Evolutionary conservation across 1,140 invertebrate genomes (phyloP).

Genomic region (Drosophila trapezifrons): DNA sequence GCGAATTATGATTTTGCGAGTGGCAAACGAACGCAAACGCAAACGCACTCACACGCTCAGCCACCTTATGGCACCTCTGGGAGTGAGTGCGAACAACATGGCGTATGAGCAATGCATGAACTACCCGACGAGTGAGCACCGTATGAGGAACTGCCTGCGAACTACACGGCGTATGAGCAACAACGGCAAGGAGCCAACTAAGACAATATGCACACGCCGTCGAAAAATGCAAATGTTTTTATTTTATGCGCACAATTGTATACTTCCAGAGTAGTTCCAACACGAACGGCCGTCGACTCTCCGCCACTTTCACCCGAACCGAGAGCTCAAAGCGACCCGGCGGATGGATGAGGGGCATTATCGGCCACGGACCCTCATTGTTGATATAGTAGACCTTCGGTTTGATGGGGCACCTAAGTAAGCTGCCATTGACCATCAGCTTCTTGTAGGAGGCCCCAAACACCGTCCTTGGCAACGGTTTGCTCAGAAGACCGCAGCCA

Average conservation of each 20-base stretch:
- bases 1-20: constrained; percentile 75
- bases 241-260: constrained; percentile 42
- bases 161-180: constrained; percentile 31
- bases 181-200: constrained; percentile 9
- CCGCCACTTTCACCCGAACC: constrained; percentile 9
- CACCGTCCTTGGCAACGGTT: constrained; percentile 9
- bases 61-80: constrained; percentile 61
- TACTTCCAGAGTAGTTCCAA: constrained; percentile 54
- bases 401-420: constrained; percentile 44
- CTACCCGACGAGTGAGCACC: constrained; percentile 50
- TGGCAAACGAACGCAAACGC: constrained; percentile 21
- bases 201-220: constrained; percentile 20
- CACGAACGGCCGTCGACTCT: constrained; percentile 8
- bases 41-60: constrained; percentile 23
- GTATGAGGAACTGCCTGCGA: constrained; percentile 24
- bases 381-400: constrained; percentile 26
- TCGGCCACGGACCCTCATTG: not conserved
- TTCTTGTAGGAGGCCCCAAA: constrained; percentile 17
- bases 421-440: constrained; percentile 44
- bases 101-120: constrained; percentile 40
- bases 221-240: constrained; percentile 40
- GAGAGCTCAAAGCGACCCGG: constrained; percentile 26
- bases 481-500: constrained; percentile 37
- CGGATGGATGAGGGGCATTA: constrained; percentile 9
- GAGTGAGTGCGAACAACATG: constrained; percentile 41